Evolutionary conservation across 1,140 invertebrate genomes (phyloP), one percentile per base, ranked within the genome.

Genomic region (Drosophila kanapiae): DNA sequence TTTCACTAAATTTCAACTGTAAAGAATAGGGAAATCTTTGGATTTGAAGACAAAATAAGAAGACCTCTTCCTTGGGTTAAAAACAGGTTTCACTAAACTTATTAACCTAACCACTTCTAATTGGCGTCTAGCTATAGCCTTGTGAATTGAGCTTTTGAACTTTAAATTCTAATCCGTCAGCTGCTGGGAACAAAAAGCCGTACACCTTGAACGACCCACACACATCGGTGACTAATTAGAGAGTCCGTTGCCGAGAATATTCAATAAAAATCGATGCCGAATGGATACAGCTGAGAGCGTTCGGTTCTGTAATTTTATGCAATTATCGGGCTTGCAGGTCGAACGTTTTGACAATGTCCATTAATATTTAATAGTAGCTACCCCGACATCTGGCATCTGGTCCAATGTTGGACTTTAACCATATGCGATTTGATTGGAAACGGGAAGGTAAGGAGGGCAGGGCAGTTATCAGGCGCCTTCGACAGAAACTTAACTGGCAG

Each of bases 201-300:
- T 72, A 61, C 48, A 75, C 70, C 71, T 75, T 69, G 75, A 69
- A 59, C 42, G 48, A 35, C 63, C 75, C 61, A 72, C 85, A 91
- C 85, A 68, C 70, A 80, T 37, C 43, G 43, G 58, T 37, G 53
- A 68, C 81, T 91, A 88, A 88, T 88, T 88, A 75, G 81, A 88
- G 60, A 69, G 37, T 63, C 67, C 65, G 31, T 48, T 42, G 60
- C 31, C 47, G 67, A 49, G 60, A 47, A 42, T 35, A 62, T 16
- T 37, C 71, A 27, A 62, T 56, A 54, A 75, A 40, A 65, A 58
- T 77, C 63, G 75, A 49, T 60, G 51, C 29, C 61, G 40, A 47
- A 33, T 43, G 49, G 49, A 54, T 56, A 56, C 58, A 56, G 70
- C 43, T 33, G 49, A 64, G 49, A 61, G 57, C 11, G 23, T 27